phyloP scores from a whole-genome alignment of 1,140 invertebrate genomes.

The Ectropis grisescens region DNA sequence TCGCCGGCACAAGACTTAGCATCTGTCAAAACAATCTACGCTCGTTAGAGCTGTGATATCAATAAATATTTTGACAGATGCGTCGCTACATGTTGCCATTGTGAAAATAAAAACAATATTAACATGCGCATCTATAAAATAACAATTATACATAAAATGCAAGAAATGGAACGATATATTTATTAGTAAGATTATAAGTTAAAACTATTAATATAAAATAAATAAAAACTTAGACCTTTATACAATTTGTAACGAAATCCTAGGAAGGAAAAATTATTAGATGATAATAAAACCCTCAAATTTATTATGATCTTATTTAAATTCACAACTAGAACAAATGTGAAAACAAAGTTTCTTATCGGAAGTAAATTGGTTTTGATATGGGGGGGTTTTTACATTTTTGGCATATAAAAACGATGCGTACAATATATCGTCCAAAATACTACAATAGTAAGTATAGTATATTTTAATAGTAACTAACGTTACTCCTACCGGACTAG shows the following conservation, averaged over 20 bases:
- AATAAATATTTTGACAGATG: constrained; percentile 21
- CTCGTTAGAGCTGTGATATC: background rate
- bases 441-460: background rate
- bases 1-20: constrained; percentile 14
- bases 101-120: constrained; percentile 44
- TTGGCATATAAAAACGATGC: constrained; percentile 20
- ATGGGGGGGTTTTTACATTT: constrained; percentile 16
- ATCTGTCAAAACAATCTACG: constrained; percentile 10
- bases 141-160: constrained; percentile 66
- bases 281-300: no score
- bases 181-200: constrained; percentile 3
- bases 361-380: no score
- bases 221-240: constrained; percentile 14
- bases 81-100: constrained; percentile 19
- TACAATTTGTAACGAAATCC: constrained; percentile 44
- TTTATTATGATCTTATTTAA: no score
- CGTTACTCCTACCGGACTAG: constrained; percentile 14
- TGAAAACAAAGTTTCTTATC: no score
- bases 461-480: constrained; percentile 5
- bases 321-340: no score
- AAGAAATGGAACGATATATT: constrained; percentile 58
- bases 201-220: no score
- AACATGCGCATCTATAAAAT: constrained; percentile 54
- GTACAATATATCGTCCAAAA: constrained; percentile 1
- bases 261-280: no score